Base-by-base conservation (phyloP, 2,113 vertebrate genomes). In the Apistogramma diplotaenia region DNA sequence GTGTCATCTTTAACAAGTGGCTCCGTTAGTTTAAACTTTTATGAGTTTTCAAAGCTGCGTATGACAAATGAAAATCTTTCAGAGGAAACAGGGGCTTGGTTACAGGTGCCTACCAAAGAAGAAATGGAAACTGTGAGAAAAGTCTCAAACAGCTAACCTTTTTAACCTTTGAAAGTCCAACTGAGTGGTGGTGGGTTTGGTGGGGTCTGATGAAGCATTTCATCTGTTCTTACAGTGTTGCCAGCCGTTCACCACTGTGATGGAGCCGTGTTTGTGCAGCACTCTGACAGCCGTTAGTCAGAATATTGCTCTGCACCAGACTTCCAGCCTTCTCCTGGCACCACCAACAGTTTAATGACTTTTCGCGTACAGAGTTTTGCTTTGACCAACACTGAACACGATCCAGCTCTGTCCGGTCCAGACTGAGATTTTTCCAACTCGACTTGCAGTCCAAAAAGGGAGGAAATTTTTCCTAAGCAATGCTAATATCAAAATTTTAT, bases 1-100 rank as follows among this genome's bases (percentile, higher is more conserved):
- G 19, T 85, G 55, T 70, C 59, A 57, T 8, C 70, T 27, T 56
- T 83, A 59, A 27, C 0, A 27, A n/a, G 43, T 23, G 27, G 9
- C 2, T 0, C 19, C 21, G 16, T 54, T 40, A 18, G 21, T 31
- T 54, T 19, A 70, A 25, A 46, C 73, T 55, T 73, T 76, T 13
- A 55, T 80, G 51, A 25, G 2, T 51, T 83, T 80, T 76, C n/a
- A 73, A 58, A 73, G 76, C 61, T 46, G 15, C 18, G 2, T 25
- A 16, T 10, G 54, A 40, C 31, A 37, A 62, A 25, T 25, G 2
- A 76, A 70, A 72, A 46, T 0, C 35, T 61, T 76, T 73, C 4
- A 78, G 55, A 53, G 35, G 43, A 53, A 67, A 13, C 33, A 15
- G 35, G 3, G 2, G 9, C 23, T 33, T 58, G 33, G 57, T 58